Evolutionary conservation across 2,888 invertebrate genomes (phyloP).

Genomic region (Idaea aversata): DNA sequence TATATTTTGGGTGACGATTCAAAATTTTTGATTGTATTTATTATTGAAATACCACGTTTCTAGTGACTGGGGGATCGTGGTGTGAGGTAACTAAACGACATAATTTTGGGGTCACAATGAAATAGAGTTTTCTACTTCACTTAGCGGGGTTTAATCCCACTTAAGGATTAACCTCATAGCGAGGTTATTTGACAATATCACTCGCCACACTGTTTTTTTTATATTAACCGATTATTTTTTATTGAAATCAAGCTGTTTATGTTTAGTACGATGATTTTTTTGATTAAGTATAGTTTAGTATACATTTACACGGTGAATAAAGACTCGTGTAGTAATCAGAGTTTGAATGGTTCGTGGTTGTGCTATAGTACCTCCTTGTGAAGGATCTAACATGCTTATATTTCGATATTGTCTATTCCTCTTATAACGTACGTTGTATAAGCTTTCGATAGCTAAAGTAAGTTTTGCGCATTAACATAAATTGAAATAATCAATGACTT

Average conservation of each 20-base stretch:
- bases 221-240: slow-evolving; percentile 12
- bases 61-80: slow-evolving; percentile 70
- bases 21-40: slow-evolving; percentile 30
- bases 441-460: background rate
- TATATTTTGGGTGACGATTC: background rate
- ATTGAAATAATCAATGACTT: too few species aligned
- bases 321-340: slow-evolving; percentile 68
- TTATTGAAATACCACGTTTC: slow-evolving; percentile 46
- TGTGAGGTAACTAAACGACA: slow-evolving; percentile 50
- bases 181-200: slow-evolving; percentile 2
- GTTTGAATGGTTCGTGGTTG: slow-evolving; percentile 73
- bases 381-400: slow-evolving; percentile 55
- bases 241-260: slow-evolving; percentile 24
- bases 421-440: background rate
- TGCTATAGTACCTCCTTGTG: slow-evolving; percentile 66
- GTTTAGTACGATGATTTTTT: slow-evolving; percentile 50
- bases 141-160: background rate
- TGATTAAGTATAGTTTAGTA: slow-evolving; percentile 69
- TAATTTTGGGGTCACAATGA: slow-evolving; percentile 25
- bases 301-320: slow-evolving; percentile 68
- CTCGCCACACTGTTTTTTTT: slow-evolving; percentile 8
- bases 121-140: slow-evolving; percentile 13
- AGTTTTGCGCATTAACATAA: background rate
- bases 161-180: background rate
- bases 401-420: slow-evolving; percentile 36